A percentile compares a stretch with the other conserved stretches of the same genome.
Evolutionary conservation across 2,888 invertebrate genomes (phyloP).

Genomic region (Cephus runcator): DNA sequence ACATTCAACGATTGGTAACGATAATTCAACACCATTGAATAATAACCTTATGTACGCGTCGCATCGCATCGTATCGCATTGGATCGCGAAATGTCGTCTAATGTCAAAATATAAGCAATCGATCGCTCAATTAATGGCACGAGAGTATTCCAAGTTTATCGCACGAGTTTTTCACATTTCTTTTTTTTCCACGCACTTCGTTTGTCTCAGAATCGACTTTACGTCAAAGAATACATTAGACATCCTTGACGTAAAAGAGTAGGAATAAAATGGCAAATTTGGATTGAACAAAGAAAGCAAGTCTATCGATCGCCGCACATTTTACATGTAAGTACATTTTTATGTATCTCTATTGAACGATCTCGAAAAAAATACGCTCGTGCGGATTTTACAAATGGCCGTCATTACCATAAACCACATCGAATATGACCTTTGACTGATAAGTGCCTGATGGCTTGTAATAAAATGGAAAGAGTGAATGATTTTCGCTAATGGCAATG

Average conservation of each 20-base stretch:
- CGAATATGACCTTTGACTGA: neutral
- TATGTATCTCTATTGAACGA: neutral
- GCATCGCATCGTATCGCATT: neutral
- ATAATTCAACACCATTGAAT: conserved; percentile 15
- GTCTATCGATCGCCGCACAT: neutral
- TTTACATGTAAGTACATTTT: neutral
- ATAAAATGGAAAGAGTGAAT: neutral
- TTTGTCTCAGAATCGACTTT: neutral
- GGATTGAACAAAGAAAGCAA: neutral
- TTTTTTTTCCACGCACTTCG: neutral
- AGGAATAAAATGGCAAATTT: neutral
- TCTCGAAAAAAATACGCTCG: neutral
- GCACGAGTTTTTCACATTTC: neutral
- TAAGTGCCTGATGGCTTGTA: neutral
- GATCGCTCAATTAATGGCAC: neutral
- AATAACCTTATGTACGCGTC: neutral
- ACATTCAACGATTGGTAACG: conserved; percentile 15
- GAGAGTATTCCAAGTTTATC: neutral
- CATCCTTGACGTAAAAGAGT: neutral
- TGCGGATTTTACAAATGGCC: neutral
- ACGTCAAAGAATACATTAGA: neutral
- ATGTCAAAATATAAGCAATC: neutral
- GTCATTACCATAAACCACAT: neutral
- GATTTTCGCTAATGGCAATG: neutral
- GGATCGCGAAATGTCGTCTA: neutral